Evolutionary conservation across 2,797 vertebrate species (phyloP).

Genomic region (Phoeniculus purpureus): DNA sequence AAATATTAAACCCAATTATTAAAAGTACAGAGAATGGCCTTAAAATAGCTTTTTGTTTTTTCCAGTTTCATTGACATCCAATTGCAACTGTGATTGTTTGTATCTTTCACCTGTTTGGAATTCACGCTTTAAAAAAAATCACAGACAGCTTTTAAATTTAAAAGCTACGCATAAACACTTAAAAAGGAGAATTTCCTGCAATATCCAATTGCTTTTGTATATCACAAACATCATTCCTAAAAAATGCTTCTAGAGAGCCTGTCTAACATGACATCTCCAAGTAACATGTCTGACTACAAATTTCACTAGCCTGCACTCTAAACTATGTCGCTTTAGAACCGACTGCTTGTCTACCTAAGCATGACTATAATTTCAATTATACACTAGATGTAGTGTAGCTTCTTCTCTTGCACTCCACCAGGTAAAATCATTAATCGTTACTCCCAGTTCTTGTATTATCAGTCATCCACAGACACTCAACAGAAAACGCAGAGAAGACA

Average conservation of each 20-base stretch:
- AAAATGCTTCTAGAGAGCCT: slow-evolving; percentile 32
- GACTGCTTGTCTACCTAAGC: neutral
- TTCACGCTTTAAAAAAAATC: neutral
- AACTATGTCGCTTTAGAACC: neutral
- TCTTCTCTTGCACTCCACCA: neutral
- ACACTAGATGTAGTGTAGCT: neutral
- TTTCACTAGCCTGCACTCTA: slow-evolving; percentile 14
- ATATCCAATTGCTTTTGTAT: slow-evolving; percentile 35
- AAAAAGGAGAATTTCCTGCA: slow-evolving; percentile 19
- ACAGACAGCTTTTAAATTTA: slow-evolving; percentile 54
- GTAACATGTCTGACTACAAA: slow-evolving; percentile 1
- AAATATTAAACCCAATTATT: slow-evolving; percentile 20
- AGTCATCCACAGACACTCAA: neutral
- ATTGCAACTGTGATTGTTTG: slow-evolving; percentile 49
- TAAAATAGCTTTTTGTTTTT: slow-evolving; percentile 24
- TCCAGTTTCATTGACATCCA: slow-evolving; percentile 50
- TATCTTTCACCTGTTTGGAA: slow-evolving; percentile 42
- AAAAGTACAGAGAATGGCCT: neutral
- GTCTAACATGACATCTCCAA: slow-evolving; percentile 8
- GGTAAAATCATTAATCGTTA: slow-evolving; percentile 6
- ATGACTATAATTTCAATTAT: slow-evolving; percentile 4
- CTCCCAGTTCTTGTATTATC: neutral
- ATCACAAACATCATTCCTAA: slow-evolving; percentile 38
- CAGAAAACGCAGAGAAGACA: neutral
- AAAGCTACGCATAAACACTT: slow-evolving; percentile 37